A percentile compares a stretch with the other conserved stretches of the same genome.
Evolutionary conservation across 2,888 invertebrate genomes (phyloP).

Genomic region (Tupiocoris notatus): DNA sequence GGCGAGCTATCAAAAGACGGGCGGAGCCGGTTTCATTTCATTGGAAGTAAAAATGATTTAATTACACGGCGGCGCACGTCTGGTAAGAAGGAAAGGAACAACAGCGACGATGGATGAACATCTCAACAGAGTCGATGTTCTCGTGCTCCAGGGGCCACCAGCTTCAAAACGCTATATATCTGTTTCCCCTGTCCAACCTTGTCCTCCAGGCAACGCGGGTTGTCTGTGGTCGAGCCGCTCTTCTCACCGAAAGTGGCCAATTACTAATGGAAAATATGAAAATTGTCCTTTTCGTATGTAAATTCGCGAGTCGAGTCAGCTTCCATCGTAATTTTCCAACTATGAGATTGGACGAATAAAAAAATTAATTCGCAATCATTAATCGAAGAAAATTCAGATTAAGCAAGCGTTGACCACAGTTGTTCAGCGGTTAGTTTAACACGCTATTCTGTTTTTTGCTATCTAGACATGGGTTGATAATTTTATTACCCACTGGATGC

Average conservation of each 20-base stretch:
- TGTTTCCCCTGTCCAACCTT: neutral
- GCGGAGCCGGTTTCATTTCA: slow-evolving; percentile 25
- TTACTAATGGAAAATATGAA: neutral
- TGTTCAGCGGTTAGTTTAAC: no score
- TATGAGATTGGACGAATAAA: no score
- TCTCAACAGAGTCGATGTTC: neutral
- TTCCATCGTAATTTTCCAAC: no score
- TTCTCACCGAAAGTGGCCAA: neutral
- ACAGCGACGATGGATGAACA: neutral
- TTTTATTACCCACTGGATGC: no score
- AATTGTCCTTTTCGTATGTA: neutral
- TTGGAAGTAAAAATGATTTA: slow-evolving; percentile 31
- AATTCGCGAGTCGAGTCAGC: neutral
- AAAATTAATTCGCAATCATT: no score
- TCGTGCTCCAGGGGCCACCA: neutral
- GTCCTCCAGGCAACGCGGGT: neutral
- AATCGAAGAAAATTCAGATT: no score
- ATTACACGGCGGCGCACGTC: slow-evolving; percentile 27
- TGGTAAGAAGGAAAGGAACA: neutral
- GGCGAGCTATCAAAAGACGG: neutral
- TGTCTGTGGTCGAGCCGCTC: neutral
- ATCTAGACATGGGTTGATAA: no score
- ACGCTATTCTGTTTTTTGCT: no score
- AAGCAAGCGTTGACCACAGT: no score
- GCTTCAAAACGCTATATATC: no score